Evolutionary conservation across 2,888 invertebrate genomes (phyloP).

Genomic region (Pachliopta kotzebuea): DNA sequence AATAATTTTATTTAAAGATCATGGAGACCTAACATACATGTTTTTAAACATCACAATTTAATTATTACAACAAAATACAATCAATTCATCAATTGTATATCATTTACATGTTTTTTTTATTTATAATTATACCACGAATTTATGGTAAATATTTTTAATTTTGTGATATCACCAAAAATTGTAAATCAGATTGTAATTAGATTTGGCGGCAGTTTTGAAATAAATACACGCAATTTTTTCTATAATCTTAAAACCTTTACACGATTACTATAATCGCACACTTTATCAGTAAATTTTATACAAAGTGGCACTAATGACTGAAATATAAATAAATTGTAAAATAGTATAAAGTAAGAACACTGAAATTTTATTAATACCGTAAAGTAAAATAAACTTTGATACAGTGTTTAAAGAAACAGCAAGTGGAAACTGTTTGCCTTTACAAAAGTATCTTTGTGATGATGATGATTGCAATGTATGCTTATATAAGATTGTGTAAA

Average conservation of each 20-base stretch:
- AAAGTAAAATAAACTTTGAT: not conserved
- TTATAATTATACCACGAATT: too few relatives aligned
- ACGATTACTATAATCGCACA: not conserved
- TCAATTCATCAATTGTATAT: too few relatives aligned
- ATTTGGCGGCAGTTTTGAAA: not conserved
- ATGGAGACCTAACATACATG: too few relatives aligned
- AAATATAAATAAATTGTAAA: conserved; percentile 9
- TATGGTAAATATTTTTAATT: not conserved
- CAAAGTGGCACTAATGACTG: conserved; percentile 23
- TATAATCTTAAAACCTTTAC: not conserved
- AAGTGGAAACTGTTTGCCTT: not conserved
- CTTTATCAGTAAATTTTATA: conserved; percentile 14
- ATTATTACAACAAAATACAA: too few relatives aligned
- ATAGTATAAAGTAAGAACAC: conserved; percentile 4
- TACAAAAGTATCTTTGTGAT: too few relatives aligned
- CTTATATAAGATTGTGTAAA: too few relatives aligned
- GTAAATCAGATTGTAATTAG: not conserved
- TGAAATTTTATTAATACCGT: not conserved
- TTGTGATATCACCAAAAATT: not conserved
- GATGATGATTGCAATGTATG: too few relatives aligned
- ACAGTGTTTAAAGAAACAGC: not conserved
- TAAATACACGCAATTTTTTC: not conserved
- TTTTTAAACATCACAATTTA: too few relatives aligned
- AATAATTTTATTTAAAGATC: too few relatives aligned
- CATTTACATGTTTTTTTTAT: too few relatives aligned